phyloP scores from a whole-genome alignment of 2,797 vertebrate species.

The Buphagus erythrorhynchus region DNA sequence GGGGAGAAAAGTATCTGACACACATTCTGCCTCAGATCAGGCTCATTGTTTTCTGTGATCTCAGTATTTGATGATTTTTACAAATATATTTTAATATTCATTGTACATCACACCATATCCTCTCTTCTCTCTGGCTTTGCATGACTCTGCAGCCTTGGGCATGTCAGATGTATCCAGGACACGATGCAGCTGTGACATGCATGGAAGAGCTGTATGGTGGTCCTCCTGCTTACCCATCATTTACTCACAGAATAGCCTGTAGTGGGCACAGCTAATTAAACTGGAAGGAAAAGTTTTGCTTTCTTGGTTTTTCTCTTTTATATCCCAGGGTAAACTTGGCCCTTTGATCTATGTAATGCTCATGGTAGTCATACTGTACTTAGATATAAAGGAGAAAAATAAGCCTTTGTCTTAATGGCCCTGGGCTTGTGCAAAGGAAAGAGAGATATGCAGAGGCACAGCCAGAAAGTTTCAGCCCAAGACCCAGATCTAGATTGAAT shows the following conservation, averaged over 20 bases:
- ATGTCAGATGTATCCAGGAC: background rate
- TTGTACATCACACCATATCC: background rate
- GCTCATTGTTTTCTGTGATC: background rate
- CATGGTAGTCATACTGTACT: background rate
- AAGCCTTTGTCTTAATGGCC: background rate
- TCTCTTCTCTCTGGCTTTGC: background rate
- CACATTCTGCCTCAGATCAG: background rate
- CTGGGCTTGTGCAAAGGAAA: background rate
- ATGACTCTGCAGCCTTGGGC: background rate
- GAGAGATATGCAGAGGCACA: background rate
- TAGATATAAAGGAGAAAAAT: background rate
- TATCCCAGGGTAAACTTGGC: background rate
- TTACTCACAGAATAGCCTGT: background rate
- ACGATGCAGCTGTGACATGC: background rate
- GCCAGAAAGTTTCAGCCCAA: background rate
- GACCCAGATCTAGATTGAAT: background rate
- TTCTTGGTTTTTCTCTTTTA: background rate
- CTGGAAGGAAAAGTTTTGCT: background rate
- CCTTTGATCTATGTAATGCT: background rate
- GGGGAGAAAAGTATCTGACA: background rate
- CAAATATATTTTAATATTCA: background rate
- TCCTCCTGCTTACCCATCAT: background rate
- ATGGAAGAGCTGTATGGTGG: background rate
- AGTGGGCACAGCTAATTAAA: background rate
- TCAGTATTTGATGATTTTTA: background rate